These are phyloP conservation scores for Tapirus terrestris DNA, from an alignment of 2,113 vertebrate genomes.

Conservation along the genomic window DNA sequence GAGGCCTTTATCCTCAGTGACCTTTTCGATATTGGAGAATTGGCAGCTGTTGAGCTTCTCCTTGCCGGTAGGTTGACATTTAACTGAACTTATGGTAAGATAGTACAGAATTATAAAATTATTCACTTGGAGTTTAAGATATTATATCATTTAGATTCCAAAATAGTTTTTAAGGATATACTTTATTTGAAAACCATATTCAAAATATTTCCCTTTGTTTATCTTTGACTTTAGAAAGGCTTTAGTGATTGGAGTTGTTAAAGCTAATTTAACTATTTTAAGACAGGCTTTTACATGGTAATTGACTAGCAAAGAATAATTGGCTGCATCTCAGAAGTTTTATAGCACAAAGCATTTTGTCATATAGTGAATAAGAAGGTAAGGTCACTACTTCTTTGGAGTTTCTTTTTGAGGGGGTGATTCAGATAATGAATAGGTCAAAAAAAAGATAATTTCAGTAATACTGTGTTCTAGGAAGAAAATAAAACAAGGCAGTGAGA, in stretches of 20 bases:
- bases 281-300: neutral
- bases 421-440: neutral
- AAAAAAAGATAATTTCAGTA: constrained; percentile 22
- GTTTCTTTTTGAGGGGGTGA: neutral
- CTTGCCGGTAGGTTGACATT: constrained; percentile 91
- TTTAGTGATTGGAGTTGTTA: neutral
- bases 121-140: neutral
- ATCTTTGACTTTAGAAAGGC: neutral
- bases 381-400: neutral
- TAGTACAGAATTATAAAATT: neutral
- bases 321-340: neutral
- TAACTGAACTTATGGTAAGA: neutral
- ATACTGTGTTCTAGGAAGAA: neutral
- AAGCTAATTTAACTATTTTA: constrained; percentile 17
- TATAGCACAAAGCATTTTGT: neutral
- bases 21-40: constrained; percentile 96
- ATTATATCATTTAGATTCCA: constrained; percentile 40
- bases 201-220: constrained; percentile 9
- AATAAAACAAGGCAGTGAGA: neutral
- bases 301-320: neutral
- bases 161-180: neutral
- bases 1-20: constrained; percentile 99
- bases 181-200: neutral
- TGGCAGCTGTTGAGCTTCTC: constrained; percentile 96
- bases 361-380: neutral